These are phyloP conservation scores for Pseudomugil gertrudae DNA, from an alignment of 2,797 vertebrate genomes.

Conservation along the genomic window DNA sequence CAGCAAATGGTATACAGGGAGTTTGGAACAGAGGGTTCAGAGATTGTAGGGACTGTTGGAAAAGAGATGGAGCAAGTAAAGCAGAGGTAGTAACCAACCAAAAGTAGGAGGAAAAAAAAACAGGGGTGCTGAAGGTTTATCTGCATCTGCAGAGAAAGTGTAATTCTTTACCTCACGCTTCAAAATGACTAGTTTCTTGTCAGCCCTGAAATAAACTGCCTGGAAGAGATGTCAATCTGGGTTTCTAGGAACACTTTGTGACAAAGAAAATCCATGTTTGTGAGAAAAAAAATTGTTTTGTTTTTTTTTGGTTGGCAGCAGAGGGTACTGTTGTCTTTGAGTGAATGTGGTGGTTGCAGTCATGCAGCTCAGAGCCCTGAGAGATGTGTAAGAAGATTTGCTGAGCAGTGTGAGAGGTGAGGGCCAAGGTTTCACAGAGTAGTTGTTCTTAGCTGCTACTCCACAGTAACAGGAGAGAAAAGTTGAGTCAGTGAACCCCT, in stretches of 20 bases:
- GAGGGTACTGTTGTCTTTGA: constrained; percentile 35
- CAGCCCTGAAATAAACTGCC: constrained; percentile 57
- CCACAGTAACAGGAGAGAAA: constrained; percentile 37
- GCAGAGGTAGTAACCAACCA: constrained; percentile 31
- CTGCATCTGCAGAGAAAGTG: constrained; percentile 58
- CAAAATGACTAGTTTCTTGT: constrained; percentile 50
- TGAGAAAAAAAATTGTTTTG: constrained; percentile 47
- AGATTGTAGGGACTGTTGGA: constrained; percentile 46
- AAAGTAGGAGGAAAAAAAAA: constrained; percentile 38
- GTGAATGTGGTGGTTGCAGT: constrained; percentile 43
- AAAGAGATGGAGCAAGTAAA: constrained; percentile 16
- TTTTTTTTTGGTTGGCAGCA: constrained; percentile 12
- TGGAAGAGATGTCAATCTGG: constrained; percentile 60
- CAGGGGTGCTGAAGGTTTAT: constrained; percentile 42
- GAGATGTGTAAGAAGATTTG: constrained; percentile 48
- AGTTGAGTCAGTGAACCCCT: constrained; percentile 58
- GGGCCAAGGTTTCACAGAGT: constrained; percentile 44
- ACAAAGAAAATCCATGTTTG: constrained; percentile 42
- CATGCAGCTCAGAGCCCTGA: constrained; percentile 22
- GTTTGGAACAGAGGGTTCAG: constrained; percentile 51
- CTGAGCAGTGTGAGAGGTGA: constrained; percentile 39
- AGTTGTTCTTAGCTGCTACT: constrained; percentile 45
- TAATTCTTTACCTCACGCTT: constrained; percentile 61
- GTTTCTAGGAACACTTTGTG: constrained; percentile 27
- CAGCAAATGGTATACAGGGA: constrained; percentile 72